phyloP scores from a whole-genome alignment of 2,113 vertebrate genomes.

The Sylvietta virens region DNA sequence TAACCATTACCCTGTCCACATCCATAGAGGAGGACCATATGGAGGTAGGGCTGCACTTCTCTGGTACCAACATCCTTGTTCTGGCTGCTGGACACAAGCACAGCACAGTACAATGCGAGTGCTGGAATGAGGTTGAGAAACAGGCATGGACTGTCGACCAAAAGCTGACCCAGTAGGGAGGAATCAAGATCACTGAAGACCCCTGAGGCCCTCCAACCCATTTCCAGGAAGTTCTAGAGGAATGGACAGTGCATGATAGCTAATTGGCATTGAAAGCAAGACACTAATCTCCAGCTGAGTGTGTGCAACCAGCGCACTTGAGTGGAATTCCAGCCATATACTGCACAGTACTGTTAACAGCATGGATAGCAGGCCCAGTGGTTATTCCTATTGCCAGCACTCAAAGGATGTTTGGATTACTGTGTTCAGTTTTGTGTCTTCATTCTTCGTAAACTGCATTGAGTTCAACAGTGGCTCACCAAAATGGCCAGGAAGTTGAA shows the following conservation, averaged over 20 bases:
- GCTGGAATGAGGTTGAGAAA: not conserved
- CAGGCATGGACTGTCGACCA: rapidly evolving
- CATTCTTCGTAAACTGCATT: not conserved
- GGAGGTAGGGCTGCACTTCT: not conserved
- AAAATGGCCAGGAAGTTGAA: not conserved
- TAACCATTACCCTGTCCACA: not conserved
- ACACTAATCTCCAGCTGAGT: not conserved
- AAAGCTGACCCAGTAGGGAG: not conserved
- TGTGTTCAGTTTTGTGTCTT: not conserved
- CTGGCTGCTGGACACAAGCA: not conserved
- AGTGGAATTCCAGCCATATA: not conserved
- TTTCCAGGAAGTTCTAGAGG: not conserved
- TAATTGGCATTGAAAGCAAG: not conserved
- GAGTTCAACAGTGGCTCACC: not conserved
- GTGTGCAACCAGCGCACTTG: not conserved
- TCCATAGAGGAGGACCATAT: not conserved
- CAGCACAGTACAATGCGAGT: no score
- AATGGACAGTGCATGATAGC: not conserved
- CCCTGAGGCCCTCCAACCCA: rapidly evolving
- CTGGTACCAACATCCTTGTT: not conserved
- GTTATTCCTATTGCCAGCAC: not conserved
- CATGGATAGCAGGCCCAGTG: not conserved
- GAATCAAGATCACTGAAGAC: not conserved
- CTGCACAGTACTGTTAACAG: not conserved
- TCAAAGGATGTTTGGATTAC: not conserved